Base-by-base conservation (phyloP, 2,797 vertebrate species). In the Myiotriccus ornatus region DNA sequence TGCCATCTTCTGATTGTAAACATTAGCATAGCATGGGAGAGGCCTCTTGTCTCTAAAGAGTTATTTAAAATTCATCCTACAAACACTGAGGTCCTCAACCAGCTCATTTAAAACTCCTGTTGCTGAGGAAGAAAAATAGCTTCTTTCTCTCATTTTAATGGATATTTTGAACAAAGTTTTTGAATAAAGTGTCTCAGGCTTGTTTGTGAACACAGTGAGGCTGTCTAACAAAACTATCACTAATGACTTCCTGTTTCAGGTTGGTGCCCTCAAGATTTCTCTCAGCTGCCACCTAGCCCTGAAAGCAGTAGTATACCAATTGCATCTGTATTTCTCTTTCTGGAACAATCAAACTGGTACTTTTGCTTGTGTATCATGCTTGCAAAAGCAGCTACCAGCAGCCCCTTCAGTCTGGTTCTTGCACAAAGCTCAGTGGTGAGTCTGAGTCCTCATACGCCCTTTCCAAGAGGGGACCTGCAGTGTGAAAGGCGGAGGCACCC, bases 1-100 rank as follows among this genome's bases (percentile, higher is more conserved):
- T 59, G 32, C 69, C 41, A 57, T 81, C 79, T 87, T 75, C 70
- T 90, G 81, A 79, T 6, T 76, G 63, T 46, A 94, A 95, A 95
- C 49, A 70, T 32, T 87, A 89, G 56, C 68, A 92, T 10, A 37
- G 28, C 1, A 1, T 73, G 90, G 69, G 37, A 89, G 84, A 76
- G 80, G 80, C 50, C 27, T 89, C 41, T 87, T 87, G 50, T 70
- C 44, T 80, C 60, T 67, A 39, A 90, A 52, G 27, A 59, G 49
- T 43, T 87, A 74, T 87, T 75, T 89, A 53, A 94, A 94, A 93
- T 52, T 67, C 49, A 64, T 87, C 32, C 76, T 68, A 64, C 64
- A 89, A 80, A 83, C 53, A n/a, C 8, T 2, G 1, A 83, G 15
- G 56, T 76, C 27, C 27, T 83, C 56, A 87, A 25, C 6, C 6